These are phyloP conservation scores for Acanthococcus lagerstroemiae DNA, from an alignment of 2,888 invertebrate species.

Conservation along the genomic window DNA sequence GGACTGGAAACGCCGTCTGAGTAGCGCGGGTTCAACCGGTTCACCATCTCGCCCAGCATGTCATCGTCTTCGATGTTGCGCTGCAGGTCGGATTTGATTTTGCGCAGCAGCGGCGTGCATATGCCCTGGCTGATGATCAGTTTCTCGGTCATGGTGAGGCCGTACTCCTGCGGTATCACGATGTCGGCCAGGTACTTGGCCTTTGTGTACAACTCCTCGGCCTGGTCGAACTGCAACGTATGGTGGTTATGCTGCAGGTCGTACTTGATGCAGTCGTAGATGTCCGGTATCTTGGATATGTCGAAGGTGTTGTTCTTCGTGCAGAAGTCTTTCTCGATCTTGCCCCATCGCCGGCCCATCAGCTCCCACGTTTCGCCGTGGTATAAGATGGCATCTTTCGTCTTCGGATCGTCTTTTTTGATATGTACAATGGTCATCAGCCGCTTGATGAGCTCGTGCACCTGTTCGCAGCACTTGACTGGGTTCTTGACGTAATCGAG, in stretches of 20 bases:
- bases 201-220: slow-evolving; percentile 86
- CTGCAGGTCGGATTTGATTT: slow-evolving; percentile 88
- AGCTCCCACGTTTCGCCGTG: slow-evolving; percentile 99
- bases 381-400: slow-evolving; percentile 86
- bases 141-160: slow-evolving; percentile 89
- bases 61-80: slow-evolving; percentile 86
- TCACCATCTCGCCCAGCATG: slow-evolving; percentile 84
- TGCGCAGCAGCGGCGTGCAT: slow-evolving; percentile 89
- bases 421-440: slow-evolving; percentile 73
- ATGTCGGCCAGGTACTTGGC: slow-evolving; percentile 97
- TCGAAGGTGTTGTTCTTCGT: slow-evolving; percentile 87
- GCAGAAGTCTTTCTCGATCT: slow-evolving; percentile 95
- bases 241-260: slow-evolving; percentile 97
- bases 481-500: slow-evolving; percentile 94
- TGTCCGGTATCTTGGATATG: slow-evolving; percentile 98
- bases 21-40: slow-evolving; percentile 90
- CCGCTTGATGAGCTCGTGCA: slow-evolving; percentile 75
- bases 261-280: slow-evolving; percentile 98
- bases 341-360: slow-evolving; percentile 94
- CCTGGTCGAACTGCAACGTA: slow-evolving; percentile 81
- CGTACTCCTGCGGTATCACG: slow-evolving; percentile 99
- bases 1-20: slow-evolving; percentile 97
- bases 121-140: slow-evolving; percentile 94
- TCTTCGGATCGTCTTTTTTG: slow-evolving; percentile 80
- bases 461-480: slow-evolving; percentile 80